Evolutionary conservation across 1,140 invertebrate species (phyloP).

Genomic region (Octopus sinensis): DNA sequence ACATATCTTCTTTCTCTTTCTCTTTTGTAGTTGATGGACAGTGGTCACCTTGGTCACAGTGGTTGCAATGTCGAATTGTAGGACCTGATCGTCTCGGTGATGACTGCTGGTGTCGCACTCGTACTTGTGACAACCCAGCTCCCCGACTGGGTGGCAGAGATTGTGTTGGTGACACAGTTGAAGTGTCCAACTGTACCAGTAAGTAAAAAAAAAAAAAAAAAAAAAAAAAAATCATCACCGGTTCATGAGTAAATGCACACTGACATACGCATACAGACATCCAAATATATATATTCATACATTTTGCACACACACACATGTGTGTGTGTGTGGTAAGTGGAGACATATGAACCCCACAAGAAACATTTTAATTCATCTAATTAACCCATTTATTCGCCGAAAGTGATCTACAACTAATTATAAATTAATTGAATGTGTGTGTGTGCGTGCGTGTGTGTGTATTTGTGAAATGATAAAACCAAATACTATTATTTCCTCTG

Average conservation of each 20-base stretch:
- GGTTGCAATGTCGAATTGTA: slow-evolving; percentile 60
- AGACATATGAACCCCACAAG: too few species aligned
- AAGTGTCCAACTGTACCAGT: slow-evolving; percentile 61
- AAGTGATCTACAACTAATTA: too few species aligned
- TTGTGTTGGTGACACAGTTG: slow-evolving; percentile 51
- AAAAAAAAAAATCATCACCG: too few species aligned
- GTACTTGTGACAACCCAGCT: slow-evolving; percentile 50
- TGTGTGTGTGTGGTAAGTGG: too few species aligned
- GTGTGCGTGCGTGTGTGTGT: too few species aligned
- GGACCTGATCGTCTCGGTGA: slow-evolving; percentile 48
- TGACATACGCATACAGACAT: not conserved
- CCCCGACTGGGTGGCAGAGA: slow-evolving; percentile 41
- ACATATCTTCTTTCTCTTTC: not conserved
- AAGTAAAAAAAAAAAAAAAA: slow-evolving; percentile 15
- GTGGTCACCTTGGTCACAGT: slow-evolving; percentile 64
- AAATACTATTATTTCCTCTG: too few species aligned
- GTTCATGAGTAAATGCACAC: not conserved
- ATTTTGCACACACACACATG: not conserved
- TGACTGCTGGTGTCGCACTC: slow-evolving; percentile 67
- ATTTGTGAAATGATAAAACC: too few species aligned
- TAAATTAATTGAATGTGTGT: too few species aligned
- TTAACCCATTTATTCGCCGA: too few species aligned
- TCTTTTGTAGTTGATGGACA: slow-evolving; percentile 66
- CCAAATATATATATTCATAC: not conserved
- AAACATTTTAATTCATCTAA: too few species aligned